phyloP scores from a whole-genome alignment of 1,140 invertebrate species.

The Rhagoletis zephyria region DNA sequence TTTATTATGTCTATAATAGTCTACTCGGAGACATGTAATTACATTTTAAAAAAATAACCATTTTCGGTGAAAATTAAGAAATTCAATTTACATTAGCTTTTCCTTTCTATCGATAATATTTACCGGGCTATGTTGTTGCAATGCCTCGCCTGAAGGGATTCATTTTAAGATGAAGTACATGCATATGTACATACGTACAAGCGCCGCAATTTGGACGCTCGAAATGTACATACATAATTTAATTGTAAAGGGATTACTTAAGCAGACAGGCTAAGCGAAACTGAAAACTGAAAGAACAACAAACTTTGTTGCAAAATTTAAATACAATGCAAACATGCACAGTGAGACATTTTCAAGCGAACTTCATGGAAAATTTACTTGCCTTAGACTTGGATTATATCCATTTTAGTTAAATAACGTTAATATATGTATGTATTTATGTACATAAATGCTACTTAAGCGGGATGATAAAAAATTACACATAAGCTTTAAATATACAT shows the following conservation, averaged over 20 bases:
- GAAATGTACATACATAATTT: slow-evolving; percentile 14
- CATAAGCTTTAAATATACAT: too few relatives aligned
- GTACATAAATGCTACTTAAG: too few relatives aligned
- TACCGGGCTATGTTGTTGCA: background rate
- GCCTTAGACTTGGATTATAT: too few relatives aligned
- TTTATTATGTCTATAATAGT: too few relatives aligned
- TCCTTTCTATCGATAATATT: background rate
- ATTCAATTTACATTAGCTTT: background rate
- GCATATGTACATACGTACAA: background rate
- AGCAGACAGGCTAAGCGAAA: background rate
- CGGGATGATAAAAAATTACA: too few relatives aligned
- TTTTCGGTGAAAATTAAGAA: background rate
- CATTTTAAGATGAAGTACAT: background rate
- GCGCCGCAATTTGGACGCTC: background rate
- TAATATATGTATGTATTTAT: too few relatives aligned
- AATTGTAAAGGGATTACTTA: slow-evolving; percentile 23
- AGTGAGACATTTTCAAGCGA: background rate
- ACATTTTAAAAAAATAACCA: too few relatives aligned
- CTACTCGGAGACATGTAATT: too few relatives aligned
- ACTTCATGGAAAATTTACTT: too few relatives aligned
- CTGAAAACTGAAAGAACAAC: slow-evolving; percentile 10
- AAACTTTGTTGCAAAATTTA: background rate
- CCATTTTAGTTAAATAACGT: too few relatives aligned
- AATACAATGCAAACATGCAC: background rate
- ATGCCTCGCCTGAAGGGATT: background rate